Evolutionary conservation across 2,797 vertebrate species (phyloP).

Genomic region (Tenualosa thibaudeaui): DNA sequence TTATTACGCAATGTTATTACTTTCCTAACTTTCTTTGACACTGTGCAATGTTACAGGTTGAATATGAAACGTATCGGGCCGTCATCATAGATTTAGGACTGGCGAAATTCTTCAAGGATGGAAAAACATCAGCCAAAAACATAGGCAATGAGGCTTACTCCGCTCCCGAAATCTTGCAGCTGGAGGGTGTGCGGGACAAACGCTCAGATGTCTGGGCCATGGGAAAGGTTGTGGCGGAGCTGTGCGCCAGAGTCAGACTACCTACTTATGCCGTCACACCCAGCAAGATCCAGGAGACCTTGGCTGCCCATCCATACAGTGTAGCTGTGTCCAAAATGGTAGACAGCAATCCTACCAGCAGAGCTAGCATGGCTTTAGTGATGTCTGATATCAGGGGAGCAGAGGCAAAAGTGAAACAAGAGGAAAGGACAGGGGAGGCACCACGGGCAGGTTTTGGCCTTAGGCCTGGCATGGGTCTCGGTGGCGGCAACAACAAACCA

Average conservation of each 20-base stretch:
- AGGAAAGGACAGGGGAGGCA: background rate
- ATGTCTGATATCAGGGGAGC: slow-evolving; percentile 64
- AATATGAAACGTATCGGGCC: slow-evolving; percentile 71
- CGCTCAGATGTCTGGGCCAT: slow-evolving; percentile 78
- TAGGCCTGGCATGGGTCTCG: background rate
- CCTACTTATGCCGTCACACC: slow-evolving; percentile 64
- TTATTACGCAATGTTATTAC: background rate
- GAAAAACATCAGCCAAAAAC: slow-evolving; percentile 69
- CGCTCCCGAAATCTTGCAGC: slow-evolving; percentile 68
- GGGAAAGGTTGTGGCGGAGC: slow-evolving; percentile 75
- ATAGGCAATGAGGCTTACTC: slow-evolving; percentile 75
- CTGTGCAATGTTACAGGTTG: slow-evolving; percentile 60
- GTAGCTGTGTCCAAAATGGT: slow-evolving; percentile 68
- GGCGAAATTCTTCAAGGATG: slow-evolving; percentile 70
- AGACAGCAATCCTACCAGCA: slow-evolving; percentile 50
- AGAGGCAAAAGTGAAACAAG: background rate
- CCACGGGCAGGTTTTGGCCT: background rate
- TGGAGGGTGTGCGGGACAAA: slow-evolving; percentile 58
- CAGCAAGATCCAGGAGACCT: slow-evolving; percentile 64
- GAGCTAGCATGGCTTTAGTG: slow-evolving; percentile 62
- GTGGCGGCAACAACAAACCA: background rate
- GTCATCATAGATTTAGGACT: slow-evolving; percentile 77
- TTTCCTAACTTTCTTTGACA: background rate
- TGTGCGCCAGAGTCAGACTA: slow-evolving; percentile 69
- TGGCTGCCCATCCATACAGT: slow-evolving; percentile 63